Conservation (phyloP, 2,113 vertebrate species). For the Hippocampus abdominalis region DNA sequence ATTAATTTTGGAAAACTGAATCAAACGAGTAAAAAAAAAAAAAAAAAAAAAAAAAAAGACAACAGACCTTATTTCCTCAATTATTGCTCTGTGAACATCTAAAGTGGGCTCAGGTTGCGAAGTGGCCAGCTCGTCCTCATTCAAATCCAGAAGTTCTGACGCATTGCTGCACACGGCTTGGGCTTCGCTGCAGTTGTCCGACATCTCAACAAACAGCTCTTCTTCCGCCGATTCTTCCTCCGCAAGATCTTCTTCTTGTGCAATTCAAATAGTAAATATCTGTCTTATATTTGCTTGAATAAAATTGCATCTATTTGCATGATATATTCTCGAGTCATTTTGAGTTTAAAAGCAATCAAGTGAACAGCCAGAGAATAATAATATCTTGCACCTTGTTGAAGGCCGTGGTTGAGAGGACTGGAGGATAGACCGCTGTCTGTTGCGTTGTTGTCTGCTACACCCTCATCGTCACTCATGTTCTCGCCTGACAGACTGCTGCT, state of each 20-base stretch:
- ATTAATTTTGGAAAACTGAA: neutral
- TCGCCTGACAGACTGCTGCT: slow-evolving; percentile 58
- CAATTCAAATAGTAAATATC: neutral
- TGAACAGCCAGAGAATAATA: too few relatives aligned
- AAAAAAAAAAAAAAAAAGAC: too few relatives aligned
- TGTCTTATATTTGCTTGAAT: neutral
- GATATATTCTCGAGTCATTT: neutral
- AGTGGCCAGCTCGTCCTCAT: slow-evolving; percentile 6
- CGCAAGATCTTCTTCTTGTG: neutral
- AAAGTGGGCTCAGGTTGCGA: slow-evolving; percentile 19
- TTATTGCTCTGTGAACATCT: slow-evolving; percentile 45
- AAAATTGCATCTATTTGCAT: too few relatives aligned
- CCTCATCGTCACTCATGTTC: slow-evolving; percentile 59
- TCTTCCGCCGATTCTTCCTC: slow-evolving; percentile 52
- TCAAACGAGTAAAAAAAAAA: neutral
- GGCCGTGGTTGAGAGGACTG: slow-evolving; percentile 25
- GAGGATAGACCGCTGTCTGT: slow-evolving; percentile 43
- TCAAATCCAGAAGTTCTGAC: slow-evolving; percentile 5
- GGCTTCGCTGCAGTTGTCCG: slow-evolving; percentile 31
- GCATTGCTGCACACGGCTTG: slow-evolving; percentile 12
- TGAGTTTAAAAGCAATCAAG: neutral
- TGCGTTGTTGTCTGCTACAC: slow-evolving; percentile 35
- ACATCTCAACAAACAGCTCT: slow-evolving; percentile 46
- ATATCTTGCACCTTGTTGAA: slow-evolving; percentile 40
- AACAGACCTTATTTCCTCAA: slow-evolving; percentile 74